phyloP scores from a whole-genome alignment of 1,140 invertebrate genomes.

The Drosophila arawakana region DNA sequence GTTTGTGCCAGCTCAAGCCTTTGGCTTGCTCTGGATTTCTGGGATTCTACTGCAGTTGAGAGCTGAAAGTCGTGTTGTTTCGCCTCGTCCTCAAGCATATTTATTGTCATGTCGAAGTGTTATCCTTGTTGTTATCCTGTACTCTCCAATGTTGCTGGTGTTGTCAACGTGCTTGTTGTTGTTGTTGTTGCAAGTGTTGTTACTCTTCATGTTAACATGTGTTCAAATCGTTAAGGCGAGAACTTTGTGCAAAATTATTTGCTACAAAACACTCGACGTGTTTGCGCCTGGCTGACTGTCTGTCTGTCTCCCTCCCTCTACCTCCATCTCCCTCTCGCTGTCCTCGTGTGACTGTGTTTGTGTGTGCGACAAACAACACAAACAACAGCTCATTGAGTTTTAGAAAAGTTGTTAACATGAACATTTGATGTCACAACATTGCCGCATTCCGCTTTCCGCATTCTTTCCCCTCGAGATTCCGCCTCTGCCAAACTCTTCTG shows the following conservation, averaged over 20 bases:
- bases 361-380: constrained; percentile 65
- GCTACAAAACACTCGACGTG: constrained; percentile 80
- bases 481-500: background rate
- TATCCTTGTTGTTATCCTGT: constrained; percentile 65
- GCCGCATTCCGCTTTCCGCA: constrained; percentile 26
- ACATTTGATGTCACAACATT: constrained; percentile 81
- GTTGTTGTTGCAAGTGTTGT: constrained; percentile 66
- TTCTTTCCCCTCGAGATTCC: background rate
- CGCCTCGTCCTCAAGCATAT: constrained; percentile 53
- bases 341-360: constrained; percentile 18
- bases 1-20: too few species aligned
- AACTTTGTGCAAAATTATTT: constrained; percentile 83
- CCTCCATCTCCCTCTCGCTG: background rate
- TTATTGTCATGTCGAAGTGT: constrained; percentile 81
- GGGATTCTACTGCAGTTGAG: background rate
- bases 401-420: constrained; percentile 82
- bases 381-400: constrained; percentile 83
- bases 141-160: constrained; percentile 25
- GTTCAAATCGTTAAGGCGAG: constrained; percentile 82
- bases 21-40: too few species aligned
- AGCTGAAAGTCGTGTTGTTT: constrained; percentile 9
- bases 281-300: constrained; percentile 66
- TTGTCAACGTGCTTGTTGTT: constrained; percentile 8
- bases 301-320: background rate
- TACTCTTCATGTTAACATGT: constrained; percentile 79